Evolutionary conservation across 1,140 invertebrate species (phyloP), one percentile per base, ranked within the genome.

Genomic region (Zaprionus africanus): DNA sequence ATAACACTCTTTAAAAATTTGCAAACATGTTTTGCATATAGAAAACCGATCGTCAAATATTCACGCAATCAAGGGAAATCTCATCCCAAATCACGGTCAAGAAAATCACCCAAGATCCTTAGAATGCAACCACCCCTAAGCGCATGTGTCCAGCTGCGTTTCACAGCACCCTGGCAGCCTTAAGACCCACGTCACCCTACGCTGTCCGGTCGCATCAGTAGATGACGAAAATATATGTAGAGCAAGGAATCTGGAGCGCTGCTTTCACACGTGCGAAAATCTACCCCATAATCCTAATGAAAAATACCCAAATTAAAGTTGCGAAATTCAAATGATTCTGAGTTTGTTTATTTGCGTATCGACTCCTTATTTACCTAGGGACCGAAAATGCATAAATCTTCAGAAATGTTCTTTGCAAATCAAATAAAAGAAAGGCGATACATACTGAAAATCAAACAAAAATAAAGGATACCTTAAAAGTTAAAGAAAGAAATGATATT

Each of bases 11-110:
- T 90, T 84, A 90, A 85, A 90, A 90, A 90, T 88, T 84, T 90
- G 85, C 85, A 88, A 88, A 88, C 85, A 84, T 90, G 81, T 85
- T 90, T 90, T 90, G 85, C 85, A 90, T 90, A 77, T 67, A 82
- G 49, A 69, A 81, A 84, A 79, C 81, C 85, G 71, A 90, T 79
- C 78, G 71, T 77, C 72, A 85, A 88, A 90, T 79, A 90, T 82
- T 90, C 85, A 74, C 85, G 79, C 68, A 72, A 66, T 49, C 41
- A 36, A 59, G 69, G 51, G 61, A 61, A 36, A 67, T 63, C 34
- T 67, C 26, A 56, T 64, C 53, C 58, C 43, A 65, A 72, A 74
- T 71, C n/a, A 76, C 67, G 73, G 57, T 22, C 19, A 24, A 62
- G 69, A 61, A 73, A 58, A 54, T 67, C 53, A 51, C 7, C 5